Percentiles rank a stretch among this genome's conserved stretches.
Evolutionary conservation across 2,113 vertebrate genomes (phyloP).

Genomic region (human (Homo sapiens)): GRCh38 chr20:3963001-3963500

Average conservation of each 20-base stretch:
- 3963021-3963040: background rate
- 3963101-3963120: background rate
- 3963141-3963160: background rate
- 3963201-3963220: background rate
- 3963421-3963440: background rate
- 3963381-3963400: background rate
- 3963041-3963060: constrained; percentile 5
- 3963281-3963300: background rate
- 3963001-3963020: too few relatives aligned
- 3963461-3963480: background rate
- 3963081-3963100: background rate
- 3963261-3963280: background rate
- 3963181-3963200: background rate
- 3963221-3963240: background rate
- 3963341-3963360: background rate
- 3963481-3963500: background rate
- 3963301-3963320: background rate
- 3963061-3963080: background rate
- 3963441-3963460: background rate
- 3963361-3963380: background rate
- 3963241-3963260: background rate
- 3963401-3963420: background rate
- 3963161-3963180: background rate
- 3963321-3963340: background rate
- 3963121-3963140: constrained; percentile 17